Base-by-base conservation (phyloP, 1,140 invertebrate species). In the Zaprionus taronus region DNA sequence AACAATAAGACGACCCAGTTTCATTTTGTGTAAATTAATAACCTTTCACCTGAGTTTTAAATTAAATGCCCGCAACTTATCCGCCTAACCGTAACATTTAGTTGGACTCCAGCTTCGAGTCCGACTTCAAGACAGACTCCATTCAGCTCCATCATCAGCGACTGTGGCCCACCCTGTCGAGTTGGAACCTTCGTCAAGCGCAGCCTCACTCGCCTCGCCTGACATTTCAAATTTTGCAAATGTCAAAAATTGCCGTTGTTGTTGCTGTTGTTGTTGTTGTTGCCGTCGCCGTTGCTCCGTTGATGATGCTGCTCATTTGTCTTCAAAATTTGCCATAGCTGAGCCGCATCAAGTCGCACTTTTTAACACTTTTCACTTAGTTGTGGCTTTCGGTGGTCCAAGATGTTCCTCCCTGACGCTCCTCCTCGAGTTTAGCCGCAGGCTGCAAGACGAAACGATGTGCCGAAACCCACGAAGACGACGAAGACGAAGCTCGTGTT, bases 291-390 rank as follows among this genome's bases (percentile, higher is more conserved):
- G 38, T 44, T 74, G 44, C 17, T 31, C 56, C 61, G 53, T 65
- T 63, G 69, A 58, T 72, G 72, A 62, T 62, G 71, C 83, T 69
- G 63, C 79, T 91, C 85, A 90, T 90, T 90, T 90, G 85, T 90
- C 85, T 90, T 73, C 26, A 66, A 47, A 81, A 80, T 69, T 72
- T 66, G 76, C 79, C 79, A 79, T 71, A 78, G 80, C 63, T 69
- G 47, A 20, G 55, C 62, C 47, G 53, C 79, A 56, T 51, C 72
- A 77, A 80, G 84, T 72, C 74, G 83, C 69, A 87, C 80, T 85
- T 90, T 90, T 90, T 90, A 90, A 91, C 85, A 90, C 85, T 90
- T 90, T 90, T 90, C 85, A 90, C 85, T 90, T 90, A 90, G 80
- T 66, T 71, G 20, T 47, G 41, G 41, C 17, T 47, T 63, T 67